Evolutionary conservation across 2,888 invertebrate species (phyloP).

Genomic region (Baronia brevicornis): DNA sequence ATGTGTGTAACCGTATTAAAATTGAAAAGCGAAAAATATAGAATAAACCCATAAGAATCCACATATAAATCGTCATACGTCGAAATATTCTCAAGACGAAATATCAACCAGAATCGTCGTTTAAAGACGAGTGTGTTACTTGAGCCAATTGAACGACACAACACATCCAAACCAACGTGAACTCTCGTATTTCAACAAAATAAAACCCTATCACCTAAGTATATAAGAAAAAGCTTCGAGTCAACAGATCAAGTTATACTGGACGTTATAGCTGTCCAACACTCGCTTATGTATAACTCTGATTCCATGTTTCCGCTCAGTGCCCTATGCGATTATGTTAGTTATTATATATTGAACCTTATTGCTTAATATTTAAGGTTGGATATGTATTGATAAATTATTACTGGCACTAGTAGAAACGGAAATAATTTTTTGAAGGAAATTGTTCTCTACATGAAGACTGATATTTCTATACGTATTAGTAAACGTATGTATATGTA

Average conservation of each 20-base stretch:
- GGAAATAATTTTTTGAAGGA: constrained; percentile 32
- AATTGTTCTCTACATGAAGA: constrained; percentile 21
- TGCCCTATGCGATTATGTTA: constrained; percentile 43
- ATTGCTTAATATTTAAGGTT: constrained; percentile 22
- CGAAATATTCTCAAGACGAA: constrained; percentile 3
- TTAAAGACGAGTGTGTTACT: constrained; percentile 61
- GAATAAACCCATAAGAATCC: too few species aligned
- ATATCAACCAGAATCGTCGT: constrained; percentile 23
- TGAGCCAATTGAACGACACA: constrained; percentile 62
- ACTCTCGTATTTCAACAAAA: constrained; percentile 33
- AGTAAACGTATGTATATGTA: too few species aligned
- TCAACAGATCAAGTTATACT: constrained; percentile 38
- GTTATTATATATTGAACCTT: constrained; percentile 34
- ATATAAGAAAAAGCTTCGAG: constrained; percentile 30
- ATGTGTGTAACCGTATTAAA: too few species aligned
- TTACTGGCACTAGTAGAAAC: constrained; percentile 18
- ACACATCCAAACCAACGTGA: constrained; percentile 42
- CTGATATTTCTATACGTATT: too few species aligned
- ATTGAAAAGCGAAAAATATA: too few species aligned
- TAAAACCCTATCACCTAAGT: constrained; percentile 21
- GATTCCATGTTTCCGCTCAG: constrained; percentile 66
- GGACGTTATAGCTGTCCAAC: constrained; percentile 49
- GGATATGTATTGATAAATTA: constrained; percentile 18
- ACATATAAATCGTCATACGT: constrained; percentile 1
- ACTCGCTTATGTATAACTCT: constrained; percentile 46